A percentile compares a stretch with the other conserved stretches of the same genome.
phyloP scores from a whole-genome alignment of 2,888 invertebrate species.

The Drosophila recens region DNA sequence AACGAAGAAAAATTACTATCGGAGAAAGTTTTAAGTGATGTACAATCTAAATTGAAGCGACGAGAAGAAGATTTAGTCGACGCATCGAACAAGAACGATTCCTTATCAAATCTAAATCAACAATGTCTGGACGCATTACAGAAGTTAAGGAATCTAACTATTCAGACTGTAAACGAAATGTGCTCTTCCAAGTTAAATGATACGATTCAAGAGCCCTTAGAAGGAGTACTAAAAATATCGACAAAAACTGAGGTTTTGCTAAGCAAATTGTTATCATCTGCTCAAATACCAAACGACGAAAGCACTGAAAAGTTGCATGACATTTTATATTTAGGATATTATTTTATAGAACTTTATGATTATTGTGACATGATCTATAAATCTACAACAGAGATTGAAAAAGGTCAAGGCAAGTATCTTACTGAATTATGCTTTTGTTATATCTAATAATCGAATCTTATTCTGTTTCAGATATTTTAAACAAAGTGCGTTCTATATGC shows the following conservation, averaged over 20 bases:
- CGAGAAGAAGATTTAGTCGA: conserved; percentile 36
- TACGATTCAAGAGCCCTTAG: conserved; percentile 55
- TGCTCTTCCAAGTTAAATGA: conserved; percentile 62
- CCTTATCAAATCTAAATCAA: conserved; percentile 37
- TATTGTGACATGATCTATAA: conserved; percentile 74
- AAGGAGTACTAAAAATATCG: conserved; percentile 60
- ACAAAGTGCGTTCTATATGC: conserved; percentile 55
- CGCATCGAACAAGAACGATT: conserved; percentile 33
- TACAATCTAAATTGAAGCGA: conserved; percentile 27
- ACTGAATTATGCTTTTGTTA: background rate
- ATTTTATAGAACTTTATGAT: conserved; percentile 69
- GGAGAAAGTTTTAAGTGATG: conserved; percentile 18
- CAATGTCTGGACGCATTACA: conserved; percentile 38
- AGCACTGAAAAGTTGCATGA: conserved; percentile 51
- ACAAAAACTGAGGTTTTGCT: conserved; percentile 60
- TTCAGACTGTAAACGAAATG: conserved; percentile 60
- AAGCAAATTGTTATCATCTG: conserved; percentile 45
- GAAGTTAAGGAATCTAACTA: conserved; percentile 47
- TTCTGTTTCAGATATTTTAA: conserved; percentile 58
- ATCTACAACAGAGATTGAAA: conserved; percentile 77
- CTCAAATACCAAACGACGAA: conserved; percentile 29
- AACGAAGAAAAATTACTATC: conserved; percentile 35
- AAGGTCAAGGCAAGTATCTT: conserved; percentile 68
- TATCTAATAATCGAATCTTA: background rate
- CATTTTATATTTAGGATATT: conserved; percentile 62